Base-by-base conservation (phyloP, 2,888 invertebrate species). In the Xestia ashworthii region DNA sequence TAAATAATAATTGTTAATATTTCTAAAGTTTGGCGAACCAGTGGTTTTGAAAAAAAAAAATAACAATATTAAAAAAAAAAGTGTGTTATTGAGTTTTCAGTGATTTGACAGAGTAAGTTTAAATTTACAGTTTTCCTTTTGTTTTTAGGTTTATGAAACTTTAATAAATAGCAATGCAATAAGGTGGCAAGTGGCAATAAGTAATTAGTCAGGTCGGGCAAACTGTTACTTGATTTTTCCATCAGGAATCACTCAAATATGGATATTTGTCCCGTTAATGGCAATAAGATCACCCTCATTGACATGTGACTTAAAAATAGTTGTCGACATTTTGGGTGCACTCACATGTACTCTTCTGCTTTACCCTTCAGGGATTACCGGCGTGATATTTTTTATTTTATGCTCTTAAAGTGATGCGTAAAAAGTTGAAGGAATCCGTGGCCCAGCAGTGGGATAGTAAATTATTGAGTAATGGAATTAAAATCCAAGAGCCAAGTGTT, bases 81-180 rank as follows among this genome's bases (percentile, higher is more conserved):
- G 74, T 79, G 79, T 32, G 14, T 53, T 80, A 46, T 6, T 5
- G 1, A 41, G 22, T 69, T 80, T 67, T 66, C 25, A 48, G 80
- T 78, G 62, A 62, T 58, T 67, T 12, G 0, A 38, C 46, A 78
- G 74, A 50, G 81, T 81, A 82, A 82, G 81, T 82, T 22, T 16
- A 3, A 0, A 14, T 9, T n/a, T 55, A 8, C n/a, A 55, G 4
- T 55, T 55, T 55, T 55, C 1, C 0, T n/a, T 55, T 32, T 19
- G 5, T 38, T 41, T 62, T 64, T 60, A 1, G 16, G 3, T 25
- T 60, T 11, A 4, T 19, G 38, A 62, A 62, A 4, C 19, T 16
- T 16, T 32, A 19, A 19, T 32, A 60, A 16, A 8, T 6, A 55
- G 12, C 9, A 53, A 53, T 22, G 22, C 50, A 50, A 2, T 50